These are phyloP conservation scores for Nothoprocta perdicaria DNA, from an alignment of 2,113 vertebrate genomes.

Conservation along the genomic window DNA sequence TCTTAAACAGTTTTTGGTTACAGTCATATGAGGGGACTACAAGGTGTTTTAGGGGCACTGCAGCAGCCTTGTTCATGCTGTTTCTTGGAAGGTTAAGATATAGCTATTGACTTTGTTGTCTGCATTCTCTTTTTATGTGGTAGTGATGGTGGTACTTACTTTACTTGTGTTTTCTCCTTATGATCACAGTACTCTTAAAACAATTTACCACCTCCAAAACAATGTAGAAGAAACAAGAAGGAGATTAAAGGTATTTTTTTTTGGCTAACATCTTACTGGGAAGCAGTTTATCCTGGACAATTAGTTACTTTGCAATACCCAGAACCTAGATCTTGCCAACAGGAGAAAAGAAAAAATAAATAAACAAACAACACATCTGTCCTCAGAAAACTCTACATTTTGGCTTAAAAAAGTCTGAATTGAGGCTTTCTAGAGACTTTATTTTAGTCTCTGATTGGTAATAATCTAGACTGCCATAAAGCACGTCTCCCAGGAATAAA, in stretches of 20 bases:
- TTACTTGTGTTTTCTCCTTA: background rate
- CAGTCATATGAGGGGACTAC: background rate
- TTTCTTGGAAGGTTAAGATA: background rate
- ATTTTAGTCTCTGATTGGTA: background rate
- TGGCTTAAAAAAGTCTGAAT: background rate
- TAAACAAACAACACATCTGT: too few species aligned
- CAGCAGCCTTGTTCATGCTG: background rate
- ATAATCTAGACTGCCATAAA: background rate
- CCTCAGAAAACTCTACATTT: background rate
- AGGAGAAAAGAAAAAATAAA: background rate
- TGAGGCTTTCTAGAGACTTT: background rate
- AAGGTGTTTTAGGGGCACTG: background rate
- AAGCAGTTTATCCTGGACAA: background rate
- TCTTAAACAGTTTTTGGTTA: background rate
- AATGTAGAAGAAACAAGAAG: background rate
- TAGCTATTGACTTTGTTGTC: background rate
- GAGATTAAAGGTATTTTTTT: background rate
- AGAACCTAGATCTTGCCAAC: background rate
- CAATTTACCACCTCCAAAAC: background rate
- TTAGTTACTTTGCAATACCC: background rate
- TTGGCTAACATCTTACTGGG: background rate
- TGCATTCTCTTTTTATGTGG: background rate
- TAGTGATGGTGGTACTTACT: background rate
- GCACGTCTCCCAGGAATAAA: background rate
- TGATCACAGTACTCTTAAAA: background rate